Evolutionary conservation across 35 echinoderm and acorn worm genomes (phyloP).

Genomic region (Hemicentrotus pulcherrimus): DNA sequence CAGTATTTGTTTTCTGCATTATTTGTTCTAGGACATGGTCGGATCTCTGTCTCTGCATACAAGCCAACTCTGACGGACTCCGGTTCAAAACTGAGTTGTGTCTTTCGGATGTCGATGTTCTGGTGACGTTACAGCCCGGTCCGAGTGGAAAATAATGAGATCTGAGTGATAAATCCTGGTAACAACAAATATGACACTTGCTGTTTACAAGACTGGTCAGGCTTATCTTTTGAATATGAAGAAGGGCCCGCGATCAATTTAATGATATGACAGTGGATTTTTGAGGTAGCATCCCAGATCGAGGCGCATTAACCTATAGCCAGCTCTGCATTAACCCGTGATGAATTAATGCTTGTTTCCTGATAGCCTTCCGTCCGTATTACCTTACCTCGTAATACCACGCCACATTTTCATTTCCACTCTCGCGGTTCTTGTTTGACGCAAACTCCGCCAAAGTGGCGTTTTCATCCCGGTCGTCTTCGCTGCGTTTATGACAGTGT

Average conservation of each 20-base stretch:
- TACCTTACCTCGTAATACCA: background rate
- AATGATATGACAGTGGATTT: background rate
- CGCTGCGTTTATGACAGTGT: background rate
- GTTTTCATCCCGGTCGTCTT: background rate
- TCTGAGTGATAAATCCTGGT: too few relatives aligned
- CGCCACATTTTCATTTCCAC: background rate
- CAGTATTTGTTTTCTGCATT: too few relatives aligned
- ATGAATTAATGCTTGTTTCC: conserved; percentile 1
- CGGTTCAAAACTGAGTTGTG: too few relatives aligned
- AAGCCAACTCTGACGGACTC: too few relatives aligned
- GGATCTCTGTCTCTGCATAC: too few relatives aligned
- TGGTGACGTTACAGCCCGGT: too few relatives aligned
- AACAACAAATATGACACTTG: too few relatives aligned
- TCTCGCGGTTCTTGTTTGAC: background rate
- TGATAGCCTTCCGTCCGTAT: background rate
- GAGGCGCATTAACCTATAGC: background rate
- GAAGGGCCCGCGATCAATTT: background rate
- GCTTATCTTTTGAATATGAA: background rate
- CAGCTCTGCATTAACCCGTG: background rate
- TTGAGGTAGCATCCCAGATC: background rate
- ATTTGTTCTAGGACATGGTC: too few relatives aligned
- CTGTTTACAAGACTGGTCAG: background rate
- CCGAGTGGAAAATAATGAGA: too few relatives aligned
- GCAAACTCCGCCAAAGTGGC: background rate
- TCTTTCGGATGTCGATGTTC: too few relatives aligned